Evolutionary conservation across 2,113 vertebrate species (phyloP).

Genomic region (Coturnix japonica): DNA sequence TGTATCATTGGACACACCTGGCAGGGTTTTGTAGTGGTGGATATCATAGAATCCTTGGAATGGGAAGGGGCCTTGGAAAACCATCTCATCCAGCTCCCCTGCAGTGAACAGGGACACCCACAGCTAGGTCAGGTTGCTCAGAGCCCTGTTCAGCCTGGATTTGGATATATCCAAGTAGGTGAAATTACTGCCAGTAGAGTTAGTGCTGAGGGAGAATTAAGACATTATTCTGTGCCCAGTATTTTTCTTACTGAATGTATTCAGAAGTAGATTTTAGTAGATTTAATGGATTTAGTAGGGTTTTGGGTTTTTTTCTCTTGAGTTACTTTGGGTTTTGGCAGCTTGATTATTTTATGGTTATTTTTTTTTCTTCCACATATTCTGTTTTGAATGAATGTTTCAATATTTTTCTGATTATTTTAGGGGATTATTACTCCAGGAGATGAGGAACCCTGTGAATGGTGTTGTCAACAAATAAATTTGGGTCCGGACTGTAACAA

Average conservation of each 20-base stretch:
- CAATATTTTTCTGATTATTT: neutral
- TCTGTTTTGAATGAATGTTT: neutral
- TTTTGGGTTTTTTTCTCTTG: neutral
- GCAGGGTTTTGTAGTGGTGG: neutral
- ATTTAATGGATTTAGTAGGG: neutral
- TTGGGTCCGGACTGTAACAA: neutral
- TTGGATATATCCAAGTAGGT: neutral
- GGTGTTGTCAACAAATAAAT: neutral
- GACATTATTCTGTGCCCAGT: neutral
- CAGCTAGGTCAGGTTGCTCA: no score
- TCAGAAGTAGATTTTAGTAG: neutral
- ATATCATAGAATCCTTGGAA: no score
- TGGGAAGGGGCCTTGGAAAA: no score
- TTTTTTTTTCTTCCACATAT: neutral
- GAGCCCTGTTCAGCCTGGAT: no score
- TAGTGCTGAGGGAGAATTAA: neutral
- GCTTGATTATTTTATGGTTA: neutral
- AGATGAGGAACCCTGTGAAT: neutral
- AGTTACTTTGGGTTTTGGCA: neutral
- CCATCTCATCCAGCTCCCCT: no score
- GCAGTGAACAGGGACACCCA: no score
- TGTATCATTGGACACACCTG: accelerated
- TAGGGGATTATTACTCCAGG: neutral
- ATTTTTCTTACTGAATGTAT: neutral
- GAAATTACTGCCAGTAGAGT: neutral